Base-by-base conservation (phyloP, 2,888 invertebrate genomes). In the Lithophane ornitopus region DNA sequence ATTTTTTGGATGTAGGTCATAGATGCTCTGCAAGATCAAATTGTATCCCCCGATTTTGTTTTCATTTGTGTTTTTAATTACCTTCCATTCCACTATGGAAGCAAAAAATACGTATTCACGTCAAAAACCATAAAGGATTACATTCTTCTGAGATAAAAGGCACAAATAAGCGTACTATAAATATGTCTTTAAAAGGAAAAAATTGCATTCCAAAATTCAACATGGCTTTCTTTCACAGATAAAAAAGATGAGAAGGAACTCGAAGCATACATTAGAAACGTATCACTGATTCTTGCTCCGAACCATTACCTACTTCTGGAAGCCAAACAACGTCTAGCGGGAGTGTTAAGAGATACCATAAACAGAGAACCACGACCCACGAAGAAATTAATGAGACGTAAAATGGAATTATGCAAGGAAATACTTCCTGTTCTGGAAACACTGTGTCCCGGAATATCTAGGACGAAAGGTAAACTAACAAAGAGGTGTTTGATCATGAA, bases 361-460 rank as follows among this genome's bases (percentile, higher is more conserved):
- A 97, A 95, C 80, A 92, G 96, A 63, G 94, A 96, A n/a, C 94
- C 95, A 19, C 93, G 95, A 3, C 97, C 97, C 0, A 95, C 96
- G 8, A 97, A 96, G 85, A 96, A 97, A 82, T 91, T 97, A 44
- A 96, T 98, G 87, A 93, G 95, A 59, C 96, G 97, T 69, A 98
- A 98, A 94, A 95, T 98, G 58, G 95, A 97, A 59, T 91, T 98
- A 6, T 98, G 98, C 85, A 94, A 96, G 67, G 97, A 98, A 85
- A 92, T 98, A 62, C 90, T 98, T 46, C 92, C 96, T 0, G 97
- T 98, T 0, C 91, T 98, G 1, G 97, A 97, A 79, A 97, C 97
- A 49, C 92, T 98, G 3, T 98, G 98, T 80, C 98, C 98, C 0
- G 98, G 98, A 71, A 97, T 98, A 87, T 98, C 98, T 11, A 95